Percentiles rank a stretch among this genome's conserved stretches.
Conservation (phyloP, 2,888 invertebrate species). For the Drosophila meridionalis region DNA sequence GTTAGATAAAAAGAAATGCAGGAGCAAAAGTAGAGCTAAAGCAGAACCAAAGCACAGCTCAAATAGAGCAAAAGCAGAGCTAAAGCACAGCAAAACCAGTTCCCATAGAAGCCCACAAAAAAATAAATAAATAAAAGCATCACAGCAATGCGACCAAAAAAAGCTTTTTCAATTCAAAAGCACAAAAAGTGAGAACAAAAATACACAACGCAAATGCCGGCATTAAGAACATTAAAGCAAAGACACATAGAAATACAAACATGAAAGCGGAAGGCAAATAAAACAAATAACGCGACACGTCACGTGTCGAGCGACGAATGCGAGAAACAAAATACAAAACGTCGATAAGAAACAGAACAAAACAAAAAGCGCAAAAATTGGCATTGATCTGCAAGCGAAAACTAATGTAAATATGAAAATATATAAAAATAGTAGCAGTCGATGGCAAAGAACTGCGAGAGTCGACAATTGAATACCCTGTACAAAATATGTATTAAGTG, state of each 20-base stretch:
- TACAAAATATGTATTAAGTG: not conserved
- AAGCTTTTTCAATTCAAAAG: slow-evolving; percentile 24
- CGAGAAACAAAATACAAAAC: slow-evolving; percentile 38
- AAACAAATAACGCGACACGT: slow-evolving; percentile 15
- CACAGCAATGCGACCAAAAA: not conserved
- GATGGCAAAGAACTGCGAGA: too few relatives aligned
- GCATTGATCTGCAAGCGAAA: slow-evolving; percentile 13
- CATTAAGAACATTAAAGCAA: not conserved
- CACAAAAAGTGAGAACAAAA: not conserved
- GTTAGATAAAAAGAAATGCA: not conserved
- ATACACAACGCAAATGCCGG: slow-evolving; percentile 12
- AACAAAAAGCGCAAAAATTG: slow-evolving; percentile 25
- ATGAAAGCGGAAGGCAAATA: not conserved
- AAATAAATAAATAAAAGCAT: not conserved
- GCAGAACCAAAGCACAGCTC: not conserved
- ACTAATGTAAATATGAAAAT: slow-evolving; percentile 1
- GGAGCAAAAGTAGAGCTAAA: not conserved
- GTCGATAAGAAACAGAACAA: slow-evolving; percentile 25
- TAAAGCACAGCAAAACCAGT: slow-evolving; percentile 1
- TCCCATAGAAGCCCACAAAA: not conserved
- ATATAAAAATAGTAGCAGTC: not conserved
- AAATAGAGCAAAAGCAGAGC: not conserved
- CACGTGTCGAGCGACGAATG: slow-evolving; percentile 16
- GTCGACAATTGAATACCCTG: not conserved
- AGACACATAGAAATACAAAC: not conserved